These are phyloP conservation scores for Oncorhynchus tshawytscha DNA, from an alignment of 2,113 vertebrate genomes.

Conservation along the genomic window DNA sequence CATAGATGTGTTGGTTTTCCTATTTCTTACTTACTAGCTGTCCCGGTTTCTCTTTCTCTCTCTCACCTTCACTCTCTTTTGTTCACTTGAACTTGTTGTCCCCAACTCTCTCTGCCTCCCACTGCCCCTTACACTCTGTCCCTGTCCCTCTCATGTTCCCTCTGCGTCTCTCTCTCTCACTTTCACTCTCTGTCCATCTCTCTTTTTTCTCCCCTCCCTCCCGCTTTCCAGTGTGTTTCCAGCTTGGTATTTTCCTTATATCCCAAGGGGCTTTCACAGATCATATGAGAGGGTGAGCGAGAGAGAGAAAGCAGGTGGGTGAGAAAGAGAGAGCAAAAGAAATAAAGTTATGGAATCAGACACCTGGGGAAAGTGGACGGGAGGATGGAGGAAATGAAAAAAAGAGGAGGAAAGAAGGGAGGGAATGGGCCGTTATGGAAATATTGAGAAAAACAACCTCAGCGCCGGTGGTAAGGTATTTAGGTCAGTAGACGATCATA, in stretches of 20 bases:
- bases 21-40: not conserved
- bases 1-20: not conserved
- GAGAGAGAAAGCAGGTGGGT: not conserved
- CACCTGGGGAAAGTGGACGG: not conserved
- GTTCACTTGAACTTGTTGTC: not conserved
- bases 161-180: not conserved
- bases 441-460: slow-evolving; percentile 61
- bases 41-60: slow-evolving; percentile 29
- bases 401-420: slow-evolving; percentile 21
- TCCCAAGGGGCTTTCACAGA: not conserved
- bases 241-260: not conserved
- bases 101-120: not conserved
- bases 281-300: not conserved
- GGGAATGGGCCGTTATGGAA: slow-evolving; percentile 51
- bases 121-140: not conserved
- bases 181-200: slow-evolving; percentile 23
- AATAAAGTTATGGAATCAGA: slow-evolving; percentile 32
- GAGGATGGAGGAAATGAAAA: slow-evolving; percentile 47
- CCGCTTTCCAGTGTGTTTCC: slow-evolving; percentile 7
- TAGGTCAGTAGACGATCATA: slow-evolving; percentile 53
- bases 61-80: slow-evolving; percentile 35
- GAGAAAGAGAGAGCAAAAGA: slow-evolving; percentile 14
- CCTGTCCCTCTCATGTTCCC: not conserved
- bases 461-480: slow-evolving; percentile 49
- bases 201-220: not conserved